Base-by-base conservation (phyloP, 2,888 invertebrate genomes). In the Sphinx pinastri region DNA sequence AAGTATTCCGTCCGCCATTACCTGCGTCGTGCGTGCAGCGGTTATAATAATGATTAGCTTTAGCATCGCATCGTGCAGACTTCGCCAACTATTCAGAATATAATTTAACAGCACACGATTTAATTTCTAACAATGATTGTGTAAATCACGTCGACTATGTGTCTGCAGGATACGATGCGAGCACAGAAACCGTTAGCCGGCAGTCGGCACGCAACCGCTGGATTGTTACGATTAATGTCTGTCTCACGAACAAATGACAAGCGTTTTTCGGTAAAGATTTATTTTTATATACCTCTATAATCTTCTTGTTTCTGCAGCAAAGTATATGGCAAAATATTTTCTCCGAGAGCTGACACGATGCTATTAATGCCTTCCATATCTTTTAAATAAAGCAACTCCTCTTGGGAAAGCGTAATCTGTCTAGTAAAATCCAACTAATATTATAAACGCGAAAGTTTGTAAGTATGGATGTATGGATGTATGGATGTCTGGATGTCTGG, bases 1-100 rank as follows among this genome's bases (percentile, higher is more conserved):
- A 82, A 84, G 85, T 82, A 87, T 85, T 84, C 78, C 79, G 85
- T 77, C 80, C 78, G 79, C 83, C 81, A 78, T 79, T 76, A 79
- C 76, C 77, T 88, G 84, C 85, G 81, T 77, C 74, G 79, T 80
- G 81, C 78, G 80, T 83, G 83, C 73, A 74, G 76, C 73, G 76
- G 71, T 74, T 83, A 75, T 81, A 84, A 84, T 82, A 81, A 80
- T 81, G 77, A 82, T 83, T 84, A 83, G 70, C 25, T 67, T 67
- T 67, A 67, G 47, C 60, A 67, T 38, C 38, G 51, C 59, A 31
- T 54, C 73, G 68, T 79, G 71, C 71, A 74, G 69, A 74, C 67
- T 75, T 76, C 69, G 59, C 69, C 60, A 69, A 76, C 72, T 71
- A 76, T 77, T 80, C 75, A 45, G 72, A 67, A 73, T 75, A 75